Conservation (phyloP, 2,113 vertebrate genomes). For the Amblyornis subalaris region DNA sequence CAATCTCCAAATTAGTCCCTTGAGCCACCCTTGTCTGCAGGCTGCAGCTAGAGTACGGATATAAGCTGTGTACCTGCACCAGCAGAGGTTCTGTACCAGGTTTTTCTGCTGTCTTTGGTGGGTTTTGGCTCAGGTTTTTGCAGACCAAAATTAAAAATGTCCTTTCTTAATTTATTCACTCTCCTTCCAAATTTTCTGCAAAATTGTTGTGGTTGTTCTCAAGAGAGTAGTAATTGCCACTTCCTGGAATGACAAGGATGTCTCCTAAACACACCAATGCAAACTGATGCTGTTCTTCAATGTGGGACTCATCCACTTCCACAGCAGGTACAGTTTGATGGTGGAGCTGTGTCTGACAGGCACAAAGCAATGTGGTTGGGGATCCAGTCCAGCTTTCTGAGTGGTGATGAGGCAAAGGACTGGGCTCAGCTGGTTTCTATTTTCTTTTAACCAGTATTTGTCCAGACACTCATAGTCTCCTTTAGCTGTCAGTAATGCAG, state of each 20-base stretch:
- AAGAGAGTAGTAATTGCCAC: slow-evolving; percentile 76
- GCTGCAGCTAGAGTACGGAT: background rate
- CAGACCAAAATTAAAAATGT: background rate
- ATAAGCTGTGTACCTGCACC: background rate
- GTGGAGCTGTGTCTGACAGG: background rate
- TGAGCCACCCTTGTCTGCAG: background rate
- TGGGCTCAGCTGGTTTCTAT: background rate
- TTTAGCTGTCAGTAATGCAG: background rate
- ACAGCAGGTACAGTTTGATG: background rate
- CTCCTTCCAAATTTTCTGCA: background rate
- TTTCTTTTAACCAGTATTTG: background rate
- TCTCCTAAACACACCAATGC: background rate
- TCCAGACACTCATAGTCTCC: background rate
- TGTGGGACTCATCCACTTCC: background rate
- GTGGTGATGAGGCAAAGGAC: background rate
- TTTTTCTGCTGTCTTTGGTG: background rate
- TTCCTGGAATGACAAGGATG: slow-evolving; percentile 54
- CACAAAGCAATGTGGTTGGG: background rate
- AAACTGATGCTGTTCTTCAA: background rate
- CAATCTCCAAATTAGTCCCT: background rate
- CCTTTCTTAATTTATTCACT: background rate
- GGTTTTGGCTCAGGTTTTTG: background rate
- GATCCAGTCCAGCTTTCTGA: background rate
- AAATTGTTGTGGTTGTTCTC: slow-evolving; percentile 81
- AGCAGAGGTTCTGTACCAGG: background rate